Percentiles rank a stretch among this genome's conserved stretches.
Evolutionary conservation across 2,797 vertebrate genomes (phyloP).

Genomic region (Hafferia zeledoni): DNA sequence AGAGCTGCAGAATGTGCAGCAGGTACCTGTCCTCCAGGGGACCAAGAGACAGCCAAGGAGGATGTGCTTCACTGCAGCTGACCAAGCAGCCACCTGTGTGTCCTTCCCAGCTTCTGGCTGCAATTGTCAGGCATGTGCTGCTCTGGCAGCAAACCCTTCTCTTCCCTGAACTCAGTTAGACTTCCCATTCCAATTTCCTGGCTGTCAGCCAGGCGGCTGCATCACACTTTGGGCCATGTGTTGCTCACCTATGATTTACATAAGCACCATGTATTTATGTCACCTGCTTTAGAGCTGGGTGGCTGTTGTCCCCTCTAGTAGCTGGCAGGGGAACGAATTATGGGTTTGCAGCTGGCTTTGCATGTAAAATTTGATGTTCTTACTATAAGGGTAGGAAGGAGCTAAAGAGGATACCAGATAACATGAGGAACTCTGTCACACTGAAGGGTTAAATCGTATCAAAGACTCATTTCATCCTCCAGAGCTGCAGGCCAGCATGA

Average conservation of each 20-base stretch:
- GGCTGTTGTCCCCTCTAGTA: neutral
- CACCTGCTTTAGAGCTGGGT: neutral
- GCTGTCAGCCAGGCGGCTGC: neutral
- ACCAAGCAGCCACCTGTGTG: neutral
- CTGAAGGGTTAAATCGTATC: fast-evolving
- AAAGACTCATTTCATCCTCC: neutral
- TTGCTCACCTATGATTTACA: neutral
- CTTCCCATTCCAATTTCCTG: neutral
- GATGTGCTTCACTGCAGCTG: neutral
- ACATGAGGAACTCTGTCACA: neutral
- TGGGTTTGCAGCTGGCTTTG: neutral
- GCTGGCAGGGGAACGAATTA: neutral
- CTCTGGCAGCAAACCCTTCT: neutral
- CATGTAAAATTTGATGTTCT: neutral
- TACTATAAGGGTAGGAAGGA: neutral
- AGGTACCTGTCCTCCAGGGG: neutral
- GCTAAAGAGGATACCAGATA: neutral
- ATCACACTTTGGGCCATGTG: neutral
- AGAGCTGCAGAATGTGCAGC: neutral
- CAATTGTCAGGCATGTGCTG: neutral
- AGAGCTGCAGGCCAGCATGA: neutral
- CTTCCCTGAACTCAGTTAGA: neutral
- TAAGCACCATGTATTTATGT: neutral
- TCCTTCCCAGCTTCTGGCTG: neutral
- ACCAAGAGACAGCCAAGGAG: fast-evolving